Evolutionary conservation across 2,113 vertebrate species (phyloP).

Genomic region (Thamnophis sirtalis): DNA sequence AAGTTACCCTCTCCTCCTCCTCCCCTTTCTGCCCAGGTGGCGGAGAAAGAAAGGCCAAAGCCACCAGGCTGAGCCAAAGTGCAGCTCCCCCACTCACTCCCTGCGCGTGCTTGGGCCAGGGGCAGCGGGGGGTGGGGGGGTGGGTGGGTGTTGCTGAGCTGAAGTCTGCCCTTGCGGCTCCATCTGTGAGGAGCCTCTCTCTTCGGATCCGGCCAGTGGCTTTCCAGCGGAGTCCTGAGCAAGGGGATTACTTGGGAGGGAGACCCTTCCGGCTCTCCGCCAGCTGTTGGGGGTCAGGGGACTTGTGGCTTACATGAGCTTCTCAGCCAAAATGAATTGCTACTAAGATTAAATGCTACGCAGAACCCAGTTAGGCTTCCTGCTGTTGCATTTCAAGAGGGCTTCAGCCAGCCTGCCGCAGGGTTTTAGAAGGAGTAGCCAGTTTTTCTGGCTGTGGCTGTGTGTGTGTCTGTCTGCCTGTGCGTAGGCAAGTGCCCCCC

Average conservation of each 20-base stretch:
- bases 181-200: slow-evolving; percentile 33
- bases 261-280: slow-evolving; percentile 12
- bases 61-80: neutral
- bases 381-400: slow-evolving; percentile 55
- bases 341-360: slow-evolving; percentile 76
- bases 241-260: slow-evolving; percentile 35
- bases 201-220: slow-evolving; percentile 30
- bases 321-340: slow-evolving; percentile 76
- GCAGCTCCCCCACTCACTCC: too few species aligned
- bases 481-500: neutral
- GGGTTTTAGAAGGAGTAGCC: neutral
- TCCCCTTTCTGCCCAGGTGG: neutral
- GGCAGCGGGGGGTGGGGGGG: too few species aligned
- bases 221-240: slow-evolving; percentile 49
- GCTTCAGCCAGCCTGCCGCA: neutral
- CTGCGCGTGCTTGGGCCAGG: neutral
- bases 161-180: neutral
- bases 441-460: neutral
- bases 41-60: neutral
- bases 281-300: slow-evolving; percentile 42
- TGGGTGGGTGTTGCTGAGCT: slow-evolving; percentile 36
- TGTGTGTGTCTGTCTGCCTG: too few species aligned
- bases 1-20: neutral
- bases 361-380: slow-evolving; percentile 66
- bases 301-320: slow-evolving; percentile 68